Evolutionary conservation across 2,113 vertebrate species (phyloP).

Genomic region (Turnix velox): DNA sequence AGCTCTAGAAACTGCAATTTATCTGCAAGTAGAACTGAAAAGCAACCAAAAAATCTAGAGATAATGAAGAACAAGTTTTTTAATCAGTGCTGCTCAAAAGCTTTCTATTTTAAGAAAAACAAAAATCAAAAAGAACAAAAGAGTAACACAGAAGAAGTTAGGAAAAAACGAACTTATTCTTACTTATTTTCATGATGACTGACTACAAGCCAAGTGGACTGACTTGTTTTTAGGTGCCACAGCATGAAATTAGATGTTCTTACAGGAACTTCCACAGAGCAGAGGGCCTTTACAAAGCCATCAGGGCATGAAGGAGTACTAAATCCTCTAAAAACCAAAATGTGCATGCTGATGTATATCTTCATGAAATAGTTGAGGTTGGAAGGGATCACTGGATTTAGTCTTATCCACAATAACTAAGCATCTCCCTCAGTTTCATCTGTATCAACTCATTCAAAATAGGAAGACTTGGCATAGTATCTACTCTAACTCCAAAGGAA

Average conservation of each 20-base stretch:
- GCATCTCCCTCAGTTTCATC: neutral
- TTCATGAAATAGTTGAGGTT: neutral
- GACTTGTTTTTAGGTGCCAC: neutral
- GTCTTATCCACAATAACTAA: neutral
- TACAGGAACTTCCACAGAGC: neutral
- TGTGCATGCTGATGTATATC: accelerated
- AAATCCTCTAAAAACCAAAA: neutral
- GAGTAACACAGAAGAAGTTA: neutral
- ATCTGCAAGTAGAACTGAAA: neutral
- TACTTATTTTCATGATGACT: neutral
- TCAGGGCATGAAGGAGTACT: neutral
- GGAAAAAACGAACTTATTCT: neutral
- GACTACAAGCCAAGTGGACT: neutral
- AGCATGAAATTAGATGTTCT: neutral
- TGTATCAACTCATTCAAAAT: neutral
- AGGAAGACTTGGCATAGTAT: neutral
- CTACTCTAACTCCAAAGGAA: neutral
- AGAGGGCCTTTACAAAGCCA: neutral
- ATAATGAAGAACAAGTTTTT: neutral
- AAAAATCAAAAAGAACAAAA: neutral
- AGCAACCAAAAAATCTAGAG: neutral
- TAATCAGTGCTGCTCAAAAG: neutral
- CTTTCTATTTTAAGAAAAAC: neutral
- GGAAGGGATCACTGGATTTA: neutral
- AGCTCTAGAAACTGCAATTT: neutral